Evolutionary conservation across 2,113 vertebrate genomes (phyloP).

Genomic region (Meleagris gallopavo): DNA sequence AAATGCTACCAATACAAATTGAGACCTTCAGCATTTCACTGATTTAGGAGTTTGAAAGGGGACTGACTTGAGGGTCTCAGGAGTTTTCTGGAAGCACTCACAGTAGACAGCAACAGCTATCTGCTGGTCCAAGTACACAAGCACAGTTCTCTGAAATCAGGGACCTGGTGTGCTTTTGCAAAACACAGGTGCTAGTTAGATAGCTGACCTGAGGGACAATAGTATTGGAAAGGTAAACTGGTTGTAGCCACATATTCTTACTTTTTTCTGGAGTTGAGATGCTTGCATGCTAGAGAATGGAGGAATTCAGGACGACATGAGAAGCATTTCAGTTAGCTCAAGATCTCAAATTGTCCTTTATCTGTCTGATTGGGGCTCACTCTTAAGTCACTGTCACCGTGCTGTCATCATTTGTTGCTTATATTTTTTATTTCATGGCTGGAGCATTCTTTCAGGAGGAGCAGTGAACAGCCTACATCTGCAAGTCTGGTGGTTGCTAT

Average conservation of each 20-base stretch:
- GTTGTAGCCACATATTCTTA: not conserved
- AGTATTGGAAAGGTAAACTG: accelerated
- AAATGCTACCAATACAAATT: not conserved
- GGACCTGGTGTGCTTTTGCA: not conserved
- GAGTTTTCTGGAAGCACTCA: not conserved
- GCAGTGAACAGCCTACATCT: accelerated
- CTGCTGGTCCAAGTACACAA: not conserved
- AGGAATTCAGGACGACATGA: not conserved
- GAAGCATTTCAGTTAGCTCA: not conserved
- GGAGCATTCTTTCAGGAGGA: not conserved
- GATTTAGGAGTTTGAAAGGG: not conserved
- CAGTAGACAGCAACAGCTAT: not conserved
- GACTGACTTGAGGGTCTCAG: not conserved
- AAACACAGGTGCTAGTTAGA: not conserved
- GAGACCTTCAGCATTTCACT: not conserved
- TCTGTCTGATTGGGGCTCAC: not conserved
- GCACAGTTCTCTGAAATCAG: not conserved
- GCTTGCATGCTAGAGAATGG: not conserved
- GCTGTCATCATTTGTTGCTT: not conserved
- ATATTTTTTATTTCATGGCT: not conserved
- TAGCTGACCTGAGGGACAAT: not conserved
- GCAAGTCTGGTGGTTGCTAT: not conserved
- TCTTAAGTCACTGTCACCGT: accelerated
- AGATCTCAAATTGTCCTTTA: not conserved
- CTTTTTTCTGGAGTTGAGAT: not conserved